Evolutionary conservation across 2,797 vertebrate genomes (phyloP).

Genomic region (Coendou prehensilis): DNA sequence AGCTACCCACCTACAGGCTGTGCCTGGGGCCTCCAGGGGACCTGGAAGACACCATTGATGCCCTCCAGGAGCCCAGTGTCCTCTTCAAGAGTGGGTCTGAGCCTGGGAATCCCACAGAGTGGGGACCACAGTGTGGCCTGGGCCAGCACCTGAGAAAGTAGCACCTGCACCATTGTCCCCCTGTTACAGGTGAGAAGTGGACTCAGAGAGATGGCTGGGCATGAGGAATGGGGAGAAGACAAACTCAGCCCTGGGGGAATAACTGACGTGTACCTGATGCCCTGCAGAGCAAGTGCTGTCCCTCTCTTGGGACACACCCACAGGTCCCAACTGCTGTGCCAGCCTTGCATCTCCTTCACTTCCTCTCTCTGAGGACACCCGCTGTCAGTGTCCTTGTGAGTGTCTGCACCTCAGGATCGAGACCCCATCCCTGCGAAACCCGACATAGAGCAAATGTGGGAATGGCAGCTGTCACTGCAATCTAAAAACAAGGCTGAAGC

Average conservation of each 20-base stretch:
- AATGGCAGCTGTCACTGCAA: neutral
- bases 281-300: neutral
- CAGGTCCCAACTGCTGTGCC: neutral
- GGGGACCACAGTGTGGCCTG: neutral
- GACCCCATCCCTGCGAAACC: neutral
- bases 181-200: neutral
- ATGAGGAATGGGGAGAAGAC: neutral
- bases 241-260: neutral
- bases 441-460: neutral
- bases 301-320: neutral
- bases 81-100: neutral
- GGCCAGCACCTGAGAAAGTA: neutral
- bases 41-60: fast-evolving
- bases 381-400: neutral
- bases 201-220: neutral
- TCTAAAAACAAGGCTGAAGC: neutral
- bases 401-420: neutral
- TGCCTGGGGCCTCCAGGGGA: neutral
- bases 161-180: neutral
- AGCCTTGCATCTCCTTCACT: neutral
- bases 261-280: neutral
- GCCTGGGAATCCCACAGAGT: neutral
- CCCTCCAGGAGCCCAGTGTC: neutral
- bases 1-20: neutral
- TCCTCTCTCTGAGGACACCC: neutral